Percentiles rank a stretch among this genome's conserved stretches.
Conservation (phyloP, 1,140 invertebrate species). For the Chrysoperla carnea region DNA sequence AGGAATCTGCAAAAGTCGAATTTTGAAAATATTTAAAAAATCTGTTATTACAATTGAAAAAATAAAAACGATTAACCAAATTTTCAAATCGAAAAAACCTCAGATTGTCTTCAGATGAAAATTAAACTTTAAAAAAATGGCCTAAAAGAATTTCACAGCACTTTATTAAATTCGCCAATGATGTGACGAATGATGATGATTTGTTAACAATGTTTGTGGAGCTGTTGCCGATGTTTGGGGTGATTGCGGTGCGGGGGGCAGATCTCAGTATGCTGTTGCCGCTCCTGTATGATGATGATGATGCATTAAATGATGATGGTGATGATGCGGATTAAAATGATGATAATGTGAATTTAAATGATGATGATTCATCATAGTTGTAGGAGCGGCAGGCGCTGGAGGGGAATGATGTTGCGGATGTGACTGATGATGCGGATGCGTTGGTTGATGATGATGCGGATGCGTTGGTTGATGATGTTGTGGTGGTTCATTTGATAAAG, state of each 20-base stretch:
- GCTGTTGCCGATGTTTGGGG: background rate
- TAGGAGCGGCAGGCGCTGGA: no score
- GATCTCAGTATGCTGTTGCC: slow-evolving; percentile 29
- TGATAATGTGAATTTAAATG: slow-evolving; percentile 9
- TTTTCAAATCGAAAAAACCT: no score
- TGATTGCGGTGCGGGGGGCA: slow-evolving; percentile 1
- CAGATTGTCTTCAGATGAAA: no score
- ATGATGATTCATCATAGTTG: no score
- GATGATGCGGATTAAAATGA: background rate
- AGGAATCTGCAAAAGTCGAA: no score
- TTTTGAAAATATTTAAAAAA: no score
- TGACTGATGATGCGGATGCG: slow-evolving; percentile 9
- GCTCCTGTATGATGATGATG: slow-evolving; percentile 28
- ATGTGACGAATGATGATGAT: background rate
- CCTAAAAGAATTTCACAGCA: no score
- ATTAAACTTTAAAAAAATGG: no score
- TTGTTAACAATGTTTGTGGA: background rate
- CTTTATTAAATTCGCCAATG: no score
- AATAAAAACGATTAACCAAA: no score
- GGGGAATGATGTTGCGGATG: slow-evolving; percentile 1
- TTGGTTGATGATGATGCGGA: slow-evolving; percentile 23
- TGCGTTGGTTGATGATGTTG: slow-evolving; percentile 33
- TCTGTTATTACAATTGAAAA: no score
- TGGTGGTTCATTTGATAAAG: slow-evolving; percentile 32
- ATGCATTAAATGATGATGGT: slow-evolving; percentile 23